Evolutionary conservation across 1,140 invertebrate genomes (phyloP).

Genomic region (Aphis gossypii): DNA sequence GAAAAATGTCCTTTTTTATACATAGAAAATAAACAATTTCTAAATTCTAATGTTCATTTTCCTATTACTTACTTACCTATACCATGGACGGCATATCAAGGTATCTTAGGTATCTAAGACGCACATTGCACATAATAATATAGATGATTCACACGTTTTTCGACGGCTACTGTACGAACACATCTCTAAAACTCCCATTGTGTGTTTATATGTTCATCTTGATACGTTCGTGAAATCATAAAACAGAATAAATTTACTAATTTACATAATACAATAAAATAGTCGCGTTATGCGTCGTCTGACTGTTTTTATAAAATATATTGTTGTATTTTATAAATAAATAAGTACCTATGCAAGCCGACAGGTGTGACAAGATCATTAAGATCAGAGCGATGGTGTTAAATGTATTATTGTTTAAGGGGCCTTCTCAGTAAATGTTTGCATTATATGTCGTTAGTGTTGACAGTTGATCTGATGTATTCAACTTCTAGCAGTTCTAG

Average conservation of each 20-base stretch:
- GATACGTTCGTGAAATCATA: background rate
- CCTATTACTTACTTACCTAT: background rate
- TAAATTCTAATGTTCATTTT: no score
- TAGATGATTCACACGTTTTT: background rate
- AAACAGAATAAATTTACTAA: background rate
- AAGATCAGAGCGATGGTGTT: background rate
- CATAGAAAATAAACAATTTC: background rate
- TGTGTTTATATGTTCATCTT: background rate
- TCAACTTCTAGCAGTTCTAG: background rate
- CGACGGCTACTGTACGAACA: background rate
- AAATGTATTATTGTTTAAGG: background rate
- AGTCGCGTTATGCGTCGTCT: background rate
- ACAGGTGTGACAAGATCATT: background rate
- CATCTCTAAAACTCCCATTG: background rate
- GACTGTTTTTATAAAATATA: background rate
- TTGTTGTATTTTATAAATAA: background rate
- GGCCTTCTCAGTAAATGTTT: background rate
- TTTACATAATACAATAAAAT: constrained; percentile 11
- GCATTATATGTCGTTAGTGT: background rate
- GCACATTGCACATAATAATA: background rate
- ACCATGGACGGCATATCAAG: background rate
- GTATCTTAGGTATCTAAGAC: background rate
- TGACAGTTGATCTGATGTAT: background rate
- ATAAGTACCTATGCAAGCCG: background rate
- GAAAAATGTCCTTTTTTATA: background rate